Percentiles rank a stretch among this genome's conserved stretches.
Evolutionary conservation across 2,888 invertebrate species (phyloP).

Genomic region (Poecilobothrus nobilitatus): DNA sequence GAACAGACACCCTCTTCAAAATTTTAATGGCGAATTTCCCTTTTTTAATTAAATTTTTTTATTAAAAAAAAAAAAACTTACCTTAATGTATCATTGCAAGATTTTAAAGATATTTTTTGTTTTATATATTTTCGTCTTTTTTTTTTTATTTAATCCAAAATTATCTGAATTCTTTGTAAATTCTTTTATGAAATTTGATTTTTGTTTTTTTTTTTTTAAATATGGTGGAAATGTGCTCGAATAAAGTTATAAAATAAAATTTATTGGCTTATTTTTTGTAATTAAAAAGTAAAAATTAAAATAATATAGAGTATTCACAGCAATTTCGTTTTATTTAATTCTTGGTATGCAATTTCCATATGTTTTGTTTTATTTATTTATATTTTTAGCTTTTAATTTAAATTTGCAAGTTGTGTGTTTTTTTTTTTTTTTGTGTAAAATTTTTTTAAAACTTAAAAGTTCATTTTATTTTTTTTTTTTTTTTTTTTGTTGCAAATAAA

Average conservation of each 20-base stretch:
- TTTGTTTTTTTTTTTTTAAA: too few relatives aligned
- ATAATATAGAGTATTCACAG: neutral
- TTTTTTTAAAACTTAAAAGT: neutral
- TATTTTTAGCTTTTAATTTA: neutral
- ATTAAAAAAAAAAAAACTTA: neutral
- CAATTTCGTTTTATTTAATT: neutral
- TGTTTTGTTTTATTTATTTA: neutral
- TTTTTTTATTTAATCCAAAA: too few relatives aligned
- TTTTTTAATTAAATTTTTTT: too few relatives aligned
- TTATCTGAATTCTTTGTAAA: too few relatives aligned
- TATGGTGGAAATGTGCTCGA: too few relatives aligned
- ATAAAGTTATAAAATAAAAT: too few relatives aligned
- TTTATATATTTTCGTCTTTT: too few relatives aligned
- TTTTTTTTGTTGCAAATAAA: neutral
- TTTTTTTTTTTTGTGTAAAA: neutral
- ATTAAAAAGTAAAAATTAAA: neutral
- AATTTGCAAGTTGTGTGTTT: neutral
- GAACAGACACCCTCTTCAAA: neutral
- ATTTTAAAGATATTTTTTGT: neutral
- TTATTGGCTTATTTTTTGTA: neutral
- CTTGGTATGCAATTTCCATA: slow-evolving; percentile 6
- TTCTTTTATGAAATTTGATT: too few relatives aligned
- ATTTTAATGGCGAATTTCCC: neutral
- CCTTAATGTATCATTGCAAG: slow-evolving; percentile 3
- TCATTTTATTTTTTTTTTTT: neutral